Evolutionary conservation across 2,797 vertebrate species (phyloP).

Genomic region (Lacerta agilis): DNA sequence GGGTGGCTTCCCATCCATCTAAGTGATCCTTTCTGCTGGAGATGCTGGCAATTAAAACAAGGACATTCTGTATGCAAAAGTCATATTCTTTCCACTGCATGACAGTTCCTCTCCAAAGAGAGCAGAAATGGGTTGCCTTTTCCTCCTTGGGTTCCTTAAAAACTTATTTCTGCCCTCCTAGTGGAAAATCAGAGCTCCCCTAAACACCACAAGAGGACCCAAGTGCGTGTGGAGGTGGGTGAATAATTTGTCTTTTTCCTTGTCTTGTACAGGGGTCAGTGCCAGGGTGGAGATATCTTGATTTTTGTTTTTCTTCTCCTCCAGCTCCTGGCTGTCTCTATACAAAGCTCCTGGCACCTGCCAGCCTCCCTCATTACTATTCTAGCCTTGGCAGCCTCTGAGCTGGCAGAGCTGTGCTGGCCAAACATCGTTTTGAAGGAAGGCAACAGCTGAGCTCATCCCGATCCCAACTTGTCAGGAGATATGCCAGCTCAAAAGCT

Average conservation of each 20-base stretch:
- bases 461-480: neutral
- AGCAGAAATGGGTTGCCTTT: neutral
- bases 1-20: neutral
- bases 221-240: neutral
- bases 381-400: conserved; percentile 35
- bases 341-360: conserved; percentile 48
- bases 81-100: neutral
- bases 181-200: neutral
- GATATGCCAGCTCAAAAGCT: neutral
- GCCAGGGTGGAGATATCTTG: conserved; percentile 28
- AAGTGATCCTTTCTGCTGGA: neutral
- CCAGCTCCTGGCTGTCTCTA: conserved; percentile 47
- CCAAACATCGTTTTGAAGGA: conserved; percentile 44
- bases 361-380: conserved; percentile 11
- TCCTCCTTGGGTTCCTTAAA: conserved; percentile 21
- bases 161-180: neutral
- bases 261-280: conserved; percentile 11
- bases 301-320: conserved; percentile 50
- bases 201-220: neutral
- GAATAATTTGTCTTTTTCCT: conserved; percentile 1
- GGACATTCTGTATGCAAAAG: neutral
- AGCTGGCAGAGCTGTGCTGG: conserved; percentile 42
- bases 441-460: conserved; percentile 29
- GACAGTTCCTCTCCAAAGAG: neutral
- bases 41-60: neutral